Base-by-base conservation (phyloP, 2,113 vertebrate species). In the Gopherus evgoodei region DNA sequence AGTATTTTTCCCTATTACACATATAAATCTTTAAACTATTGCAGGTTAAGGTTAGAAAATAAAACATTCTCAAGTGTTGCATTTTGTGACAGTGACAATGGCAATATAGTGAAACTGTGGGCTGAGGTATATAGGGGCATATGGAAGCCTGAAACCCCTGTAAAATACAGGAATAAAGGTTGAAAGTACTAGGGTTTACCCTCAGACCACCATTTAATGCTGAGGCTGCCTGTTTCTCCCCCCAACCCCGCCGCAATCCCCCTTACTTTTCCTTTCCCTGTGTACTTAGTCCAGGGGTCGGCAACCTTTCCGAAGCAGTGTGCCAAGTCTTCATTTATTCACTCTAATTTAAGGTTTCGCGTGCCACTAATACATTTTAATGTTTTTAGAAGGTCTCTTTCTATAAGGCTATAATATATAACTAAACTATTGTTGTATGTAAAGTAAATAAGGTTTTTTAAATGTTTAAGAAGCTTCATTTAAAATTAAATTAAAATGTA, bases 1-100 rank as follows among this genome's bases (percentile, higher is more conserved):
- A 90, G 38, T 65, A 42, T 86, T 84, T 89, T 82, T 89, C 29
- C 4, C 87, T 91, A 75, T 90, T 93, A 94, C 91, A 42, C 78
- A 62, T 17, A 22, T 81, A 91, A 95, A 95, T 94, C 89, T 91
- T 75, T 25, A 92, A 95, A 93, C 84, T 96, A 65, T 47, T 95
- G 42, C 72, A 86, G 84, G 88, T 95, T 95, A 96, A 95, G 75
- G 75, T 9, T 21, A 19, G 2, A 24, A 89, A 88, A 91, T 96
- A 95, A 97, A 97, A 87, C 90, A 95, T 80, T 84, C 89, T 35
- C 27, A 38, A 89, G 79, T 83, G 7, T 84, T 95, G 29, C 57
- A 11, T 83, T 96, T 94, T 92, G 90, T 94, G 81, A 78, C 65
- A 85, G 53, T 90, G 96, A 81, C 90, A 90, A 80, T 22, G 82